phyloP scores from a whole-genome alignment of 2,113 vertebrate species.

The Chaenocephalus aceratus region DNA sequence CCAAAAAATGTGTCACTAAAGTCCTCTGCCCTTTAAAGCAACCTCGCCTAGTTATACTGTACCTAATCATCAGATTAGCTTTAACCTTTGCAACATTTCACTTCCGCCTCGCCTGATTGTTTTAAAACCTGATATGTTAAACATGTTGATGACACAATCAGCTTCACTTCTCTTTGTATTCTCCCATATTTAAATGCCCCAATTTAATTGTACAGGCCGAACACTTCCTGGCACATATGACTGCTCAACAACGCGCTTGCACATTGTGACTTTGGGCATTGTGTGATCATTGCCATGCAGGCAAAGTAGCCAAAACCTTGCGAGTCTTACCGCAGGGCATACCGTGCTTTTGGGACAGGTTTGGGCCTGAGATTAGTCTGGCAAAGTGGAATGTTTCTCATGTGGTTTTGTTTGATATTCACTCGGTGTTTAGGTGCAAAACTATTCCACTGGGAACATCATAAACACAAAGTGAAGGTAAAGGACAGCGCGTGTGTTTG shows the following conservation, averaged over 20 bases:
- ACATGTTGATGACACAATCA: background rate
- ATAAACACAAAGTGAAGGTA: constrained; percentile 14
- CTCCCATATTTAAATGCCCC: background rate
- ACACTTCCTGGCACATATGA: constrained; percentile 4
- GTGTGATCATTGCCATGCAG: too few species aligned
- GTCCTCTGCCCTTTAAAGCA: background rate
- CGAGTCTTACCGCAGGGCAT: background rate
- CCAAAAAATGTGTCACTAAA: background rate
- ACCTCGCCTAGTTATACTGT: background rate
- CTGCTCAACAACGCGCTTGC: background rate
- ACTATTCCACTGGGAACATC: background rate
- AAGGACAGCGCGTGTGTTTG: constrained; percentile 32
- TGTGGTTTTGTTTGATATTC: constrained; percentile 44
- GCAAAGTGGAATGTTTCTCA: constrained; percentile 17
- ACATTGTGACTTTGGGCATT: background rate
- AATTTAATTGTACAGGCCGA: background rate
- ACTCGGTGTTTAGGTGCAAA: constrained; percentile 11
- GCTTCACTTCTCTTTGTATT: background rate
- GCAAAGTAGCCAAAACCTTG: background rate
- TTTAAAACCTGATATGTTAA: background rate
- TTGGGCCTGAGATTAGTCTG: background rate
- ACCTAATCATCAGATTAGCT: background rate
- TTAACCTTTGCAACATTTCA: constrained; percentile 5
- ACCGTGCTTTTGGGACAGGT: background rate
- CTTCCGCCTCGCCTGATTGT: background rate